phyloP scores from a whole-genome alignment of 2,113 vertebrate genomes.

The Megaceryle maxima region DNA sequence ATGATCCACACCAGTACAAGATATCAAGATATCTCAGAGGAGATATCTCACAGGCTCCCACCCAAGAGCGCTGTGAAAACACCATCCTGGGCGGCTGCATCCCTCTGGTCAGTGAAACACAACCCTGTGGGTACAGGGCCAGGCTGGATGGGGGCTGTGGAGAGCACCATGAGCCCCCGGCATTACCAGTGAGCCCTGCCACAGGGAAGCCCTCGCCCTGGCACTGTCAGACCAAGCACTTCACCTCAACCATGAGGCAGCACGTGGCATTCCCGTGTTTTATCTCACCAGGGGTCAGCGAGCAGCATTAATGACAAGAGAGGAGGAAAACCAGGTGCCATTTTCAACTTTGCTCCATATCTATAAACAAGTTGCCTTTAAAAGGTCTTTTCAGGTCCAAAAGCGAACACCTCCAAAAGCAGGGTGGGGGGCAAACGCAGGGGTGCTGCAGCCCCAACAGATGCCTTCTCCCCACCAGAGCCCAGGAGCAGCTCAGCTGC shows the following conservation, averaged over 20 bases:
- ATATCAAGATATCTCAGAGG: accelerated
- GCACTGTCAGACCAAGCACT: neutral
- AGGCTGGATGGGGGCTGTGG: neutral
- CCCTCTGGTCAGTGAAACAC: neutral
- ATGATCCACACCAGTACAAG: accelerated
- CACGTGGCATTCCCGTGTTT: neutral
- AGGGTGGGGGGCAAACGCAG: neutral
- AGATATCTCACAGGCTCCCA: neutral
- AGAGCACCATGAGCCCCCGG: neutral
- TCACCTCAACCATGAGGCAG: neutral
- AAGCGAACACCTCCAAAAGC: neutral
- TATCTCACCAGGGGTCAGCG: neutral
- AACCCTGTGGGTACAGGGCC: neutral
- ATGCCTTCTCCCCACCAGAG: neutral
- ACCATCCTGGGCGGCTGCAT: neutral
- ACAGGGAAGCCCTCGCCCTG: accelerated
- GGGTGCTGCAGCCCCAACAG: neutral
- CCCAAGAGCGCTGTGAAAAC: accelerated
- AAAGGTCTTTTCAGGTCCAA: neutral
- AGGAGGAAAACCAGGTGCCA: neutral
- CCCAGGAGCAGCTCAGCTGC: accelerated
- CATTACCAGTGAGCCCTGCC: accelerated
- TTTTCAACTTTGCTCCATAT: neutral
- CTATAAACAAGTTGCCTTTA: neutral
- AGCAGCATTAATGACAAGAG: accelerated